Percentiles rank a stretch among this genome's conserved stretches.
These are phyloP conservation scores for Phasianus colchicus DNA, from an alignment of 2,113 vertebrate species.

Conservation along the genomic window DNA sequence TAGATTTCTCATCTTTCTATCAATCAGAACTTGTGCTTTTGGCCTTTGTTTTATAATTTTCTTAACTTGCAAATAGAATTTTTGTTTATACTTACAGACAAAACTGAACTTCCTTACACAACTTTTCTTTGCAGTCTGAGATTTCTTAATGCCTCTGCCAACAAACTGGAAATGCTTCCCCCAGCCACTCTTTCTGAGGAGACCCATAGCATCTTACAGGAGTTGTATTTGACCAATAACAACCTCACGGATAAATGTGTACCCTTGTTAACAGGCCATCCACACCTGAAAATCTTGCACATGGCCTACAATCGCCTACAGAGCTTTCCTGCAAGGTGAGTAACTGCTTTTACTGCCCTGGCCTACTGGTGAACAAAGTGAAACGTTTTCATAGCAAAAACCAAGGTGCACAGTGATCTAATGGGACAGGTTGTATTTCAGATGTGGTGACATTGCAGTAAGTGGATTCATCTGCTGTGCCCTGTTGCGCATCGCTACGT, in stretches of 20 bases:
- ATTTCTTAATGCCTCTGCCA: conserved; percentile 94
- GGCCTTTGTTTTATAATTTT: background rate
- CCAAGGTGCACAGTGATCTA: background rate
- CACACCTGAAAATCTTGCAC: conserved; percentile 91
- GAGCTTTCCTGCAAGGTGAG: conserved; percentile 95
- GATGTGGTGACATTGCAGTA: background rate
- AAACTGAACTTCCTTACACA: background rate
- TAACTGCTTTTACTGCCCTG: background rate
- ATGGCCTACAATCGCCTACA: conserved; percentile 97
- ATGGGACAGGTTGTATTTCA: background rate
- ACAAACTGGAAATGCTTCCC: conserved; percentile 94
- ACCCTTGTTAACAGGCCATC: conserved; percentile 91
- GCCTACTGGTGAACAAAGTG: background rate
- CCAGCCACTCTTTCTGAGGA: conserved; percentile 93
- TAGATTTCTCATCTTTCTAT: background rate
- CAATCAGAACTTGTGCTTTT: background rate
- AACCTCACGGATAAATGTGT: conserved; percentile 96
- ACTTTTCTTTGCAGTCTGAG: conserved; percentile 84
- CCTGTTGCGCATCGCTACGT: background rate
- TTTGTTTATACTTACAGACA: background rate
- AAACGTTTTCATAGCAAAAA: background rate
- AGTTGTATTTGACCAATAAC: conserved; percentile 97
- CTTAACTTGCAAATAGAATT: background rate
- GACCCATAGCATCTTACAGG: conserved; percentile 92
- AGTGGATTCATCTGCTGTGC: background rate